Evolutionary conservation across 2,113 vertebrate genomes (phyloP), one percentile per base, ranked within the genome.

Genomic region (Chaetodon auriga): DNA sequence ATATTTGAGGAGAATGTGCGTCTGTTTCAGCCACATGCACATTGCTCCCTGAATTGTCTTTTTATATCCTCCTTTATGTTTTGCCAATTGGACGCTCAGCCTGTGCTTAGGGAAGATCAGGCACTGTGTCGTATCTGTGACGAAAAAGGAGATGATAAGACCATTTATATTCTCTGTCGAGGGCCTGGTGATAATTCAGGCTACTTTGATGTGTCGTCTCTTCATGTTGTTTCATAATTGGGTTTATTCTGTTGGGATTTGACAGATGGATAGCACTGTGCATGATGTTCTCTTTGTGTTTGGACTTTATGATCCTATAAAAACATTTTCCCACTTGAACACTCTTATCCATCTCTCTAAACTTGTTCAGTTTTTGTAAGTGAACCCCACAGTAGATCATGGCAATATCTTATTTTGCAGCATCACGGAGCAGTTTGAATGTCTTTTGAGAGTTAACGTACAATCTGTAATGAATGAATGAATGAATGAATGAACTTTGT

Each of bases 41-140:
- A 18, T 61, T 68, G 48, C 68, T 46, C 11, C 60, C 23, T 23
- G 35, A 38, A 41, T 53, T 36, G 18, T 71, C 43, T 82, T 78
- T 72, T 84, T 80, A 57, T 90, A 70, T 77, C 60, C 53, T 51
- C n/a, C 51, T 85, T 79, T 30, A 78, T 70, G 48, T 36, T 78
- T 74, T 51, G 65, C 68, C 74, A 81, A 41, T 75, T 84, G 66
- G 78, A 79, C 25, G 7, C 61, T 49, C 30, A 49, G 61, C 10
- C 46, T 6, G 48, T 49, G 21, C 55, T 69, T 14, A 2, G 23
- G 38, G 48, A 51, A 38, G 57, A 61, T 73, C 46, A 55, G 15
- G 23, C 25, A 10, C 41, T 36, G 58, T 25, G 18, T 60, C 35
- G 5, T 36, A 16, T 69, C 45, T 82, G 70, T 7, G 54, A 43